phyloP scores from a whole-genome alignment of 1,140 invertebrate genomes.

The Gonioctena quinquepunctata region DNA sequence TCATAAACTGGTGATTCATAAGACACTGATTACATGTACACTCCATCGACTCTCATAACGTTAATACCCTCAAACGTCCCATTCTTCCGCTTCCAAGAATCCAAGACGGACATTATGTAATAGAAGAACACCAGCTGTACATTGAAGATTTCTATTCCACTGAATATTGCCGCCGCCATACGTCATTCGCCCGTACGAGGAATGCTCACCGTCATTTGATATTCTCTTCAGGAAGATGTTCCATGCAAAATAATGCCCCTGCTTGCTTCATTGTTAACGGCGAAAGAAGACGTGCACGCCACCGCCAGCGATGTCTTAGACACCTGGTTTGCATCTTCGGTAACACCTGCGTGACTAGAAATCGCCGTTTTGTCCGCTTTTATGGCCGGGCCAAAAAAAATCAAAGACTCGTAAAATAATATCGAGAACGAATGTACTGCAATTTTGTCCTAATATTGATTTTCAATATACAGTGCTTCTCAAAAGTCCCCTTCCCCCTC shows the following conservation, averaged over 20 bases:
- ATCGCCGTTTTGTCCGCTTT: neutral
- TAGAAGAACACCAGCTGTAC: neutral
- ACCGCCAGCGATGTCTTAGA: neutral
- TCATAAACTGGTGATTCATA: too few relatives aligned
- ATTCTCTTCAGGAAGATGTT: neutral
- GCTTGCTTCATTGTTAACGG: neutral
- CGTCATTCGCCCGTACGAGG: neutral
- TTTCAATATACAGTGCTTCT: too few relatives aligned
- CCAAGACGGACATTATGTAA: neutral
- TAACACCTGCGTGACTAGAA: neutral
- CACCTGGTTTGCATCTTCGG: neutral
- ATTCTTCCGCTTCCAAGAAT: neutral
- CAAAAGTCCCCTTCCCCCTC: too few relatives aligned
- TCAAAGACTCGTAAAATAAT: too few relatives aligned
- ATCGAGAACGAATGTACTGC: too few relatives aligned
- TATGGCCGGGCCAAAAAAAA: neutral
- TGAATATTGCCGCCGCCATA: neutral
- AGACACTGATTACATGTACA: too few relatives aligned
- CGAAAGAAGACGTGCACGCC: neutral
- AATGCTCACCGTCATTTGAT: neutral
- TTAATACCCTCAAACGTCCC: too few relatives aligned
- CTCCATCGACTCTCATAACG: too few relatives aligned
- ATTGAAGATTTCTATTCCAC: neutral
- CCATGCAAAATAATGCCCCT: neutral
- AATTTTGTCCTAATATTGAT: too few relatives aligned